Percentiles rank a stretch among this genome's conserved stretches.
Conservation (phyloP, 2,888 invertebrate species). For the Antheraea yamamai region DNA sequence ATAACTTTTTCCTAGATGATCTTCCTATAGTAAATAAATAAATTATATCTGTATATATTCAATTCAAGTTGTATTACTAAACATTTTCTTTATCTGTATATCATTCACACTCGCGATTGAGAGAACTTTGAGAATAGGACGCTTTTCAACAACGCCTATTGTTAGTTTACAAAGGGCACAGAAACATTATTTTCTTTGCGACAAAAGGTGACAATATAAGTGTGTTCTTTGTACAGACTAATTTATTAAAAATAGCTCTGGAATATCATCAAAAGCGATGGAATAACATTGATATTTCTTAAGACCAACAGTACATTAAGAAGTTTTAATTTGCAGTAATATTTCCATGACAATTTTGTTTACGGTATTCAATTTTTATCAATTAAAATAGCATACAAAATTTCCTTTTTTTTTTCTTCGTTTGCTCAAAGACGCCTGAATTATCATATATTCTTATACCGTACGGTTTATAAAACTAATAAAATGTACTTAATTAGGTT, state of each 20-base stretch:
- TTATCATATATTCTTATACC: background rate
- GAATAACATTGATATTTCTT: background rate
- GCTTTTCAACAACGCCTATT: conserved; percentile 36
- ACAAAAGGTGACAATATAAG: conserved; percentile 21
- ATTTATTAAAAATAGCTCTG: conserved; percentile 15
- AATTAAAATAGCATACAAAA: background rate
- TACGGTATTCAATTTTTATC: background rate
- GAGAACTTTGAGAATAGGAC: conserved; percentile 34
- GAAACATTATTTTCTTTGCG: conserved; percentile 27
- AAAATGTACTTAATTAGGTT: too few relatives aligned
- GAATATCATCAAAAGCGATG: conserved; percentile 1
- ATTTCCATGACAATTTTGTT: background rate
- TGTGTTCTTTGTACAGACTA: conserved; percentile 16
- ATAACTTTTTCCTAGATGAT: too few relatives aligned
- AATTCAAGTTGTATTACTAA: conserved; percentile 1
- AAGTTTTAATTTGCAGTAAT: background rate
- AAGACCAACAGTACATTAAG: background rate
- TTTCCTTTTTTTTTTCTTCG: background rate
- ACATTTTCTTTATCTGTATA: conserved; percentile 24
- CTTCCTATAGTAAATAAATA: too few relatives aligned
- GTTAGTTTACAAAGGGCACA: conserved; percentile 36
- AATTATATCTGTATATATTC: conserved; percentile 3
- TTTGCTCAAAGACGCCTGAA: background rate
- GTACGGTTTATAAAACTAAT: too few relatives aligned
- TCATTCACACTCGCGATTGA: conserved; percentile 29